Evolutionary conservation across 2,888 invertebrate genomes (phyloP).

Genomic region (Andrena flavipes): DNA sequence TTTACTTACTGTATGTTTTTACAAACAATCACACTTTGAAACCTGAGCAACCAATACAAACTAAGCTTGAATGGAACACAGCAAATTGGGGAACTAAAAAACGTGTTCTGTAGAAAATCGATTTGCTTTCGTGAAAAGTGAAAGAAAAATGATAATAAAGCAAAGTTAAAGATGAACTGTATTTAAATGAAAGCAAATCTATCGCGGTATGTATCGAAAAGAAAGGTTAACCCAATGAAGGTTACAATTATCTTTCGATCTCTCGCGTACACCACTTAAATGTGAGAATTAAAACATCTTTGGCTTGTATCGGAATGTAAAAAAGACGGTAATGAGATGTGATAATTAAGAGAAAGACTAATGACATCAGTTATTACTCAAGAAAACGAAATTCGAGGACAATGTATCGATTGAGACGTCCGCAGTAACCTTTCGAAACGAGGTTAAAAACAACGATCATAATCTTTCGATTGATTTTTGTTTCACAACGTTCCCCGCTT

Average conservation of each 20-base stretch:
- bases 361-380: slow-evolving; percentile 29
- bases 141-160: neutral
- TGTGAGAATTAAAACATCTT: neutral
- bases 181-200: neutral
- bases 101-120: neutral
- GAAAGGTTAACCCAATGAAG: slow-evolving; percentile 50
- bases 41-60: neutral
- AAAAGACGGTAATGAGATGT: neutral
- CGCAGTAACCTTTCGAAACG: slow-evolving; percentile 58
- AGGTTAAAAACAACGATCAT: slow-evolving; percentile 57
- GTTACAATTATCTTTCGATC: slow-evolving; percentile 25
- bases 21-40: neutral
- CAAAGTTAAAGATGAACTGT: neutral
- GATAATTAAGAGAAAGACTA: slow-evolving; percentile 6
- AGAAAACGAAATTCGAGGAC: slow-evolving; percentile 58
- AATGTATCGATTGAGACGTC: slow-evolving; percentile 58
- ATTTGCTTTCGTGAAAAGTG: neutral
- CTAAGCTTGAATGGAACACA: neutral
- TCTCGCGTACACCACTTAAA: neutral
- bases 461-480: slow-evolving; percentile 12
- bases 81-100: neutral
- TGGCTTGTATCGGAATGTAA: neutral
- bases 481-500: neutral
- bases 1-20: neutral
- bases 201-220: slow-evolving; percentile 4